These are phyloP conservation scores for Epizoanthus ramosus DNA, from an alignment of 92 coral and sea anemone species.

Conservation along the genomic window DNA sequence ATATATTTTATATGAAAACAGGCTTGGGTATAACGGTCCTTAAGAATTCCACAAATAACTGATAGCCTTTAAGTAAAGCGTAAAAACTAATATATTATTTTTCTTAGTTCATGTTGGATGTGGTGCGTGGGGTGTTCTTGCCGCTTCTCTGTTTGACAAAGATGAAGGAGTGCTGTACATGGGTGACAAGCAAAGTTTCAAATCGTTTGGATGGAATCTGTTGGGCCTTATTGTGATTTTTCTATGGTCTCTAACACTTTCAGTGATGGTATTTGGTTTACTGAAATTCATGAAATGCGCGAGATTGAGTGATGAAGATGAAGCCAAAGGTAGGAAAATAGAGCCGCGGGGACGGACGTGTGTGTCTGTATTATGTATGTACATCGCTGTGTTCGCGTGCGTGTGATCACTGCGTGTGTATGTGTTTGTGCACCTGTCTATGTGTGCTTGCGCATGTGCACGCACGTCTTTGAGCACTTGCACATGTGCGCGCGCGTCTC, in stretches of 20 bases:
- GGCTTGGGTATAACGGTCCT: no score
- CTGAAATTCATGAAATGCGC: constrained; percentile 35
- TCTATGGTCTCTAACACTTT: constrained; percentile 50
- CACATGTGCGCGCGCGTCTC: no score
- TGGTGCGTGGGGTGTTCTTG: constrained; percentile 57
- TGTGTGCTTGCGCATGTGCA: no score
- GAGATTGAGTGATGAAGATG: constrained; percentile 42
- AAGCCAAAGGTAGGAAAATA: constrained; percentile 37
- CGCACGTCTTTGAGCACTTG: no score
- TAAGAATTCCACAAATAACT: no score
- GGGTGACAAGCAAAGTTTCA: constrained; percentile 58
- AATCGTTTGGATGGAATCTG: constrained; percentile 54
- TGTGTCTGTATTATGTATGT: no score
- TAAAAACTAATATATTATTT: background rate
- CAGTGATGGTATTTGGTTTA: constrained; percentile 35
- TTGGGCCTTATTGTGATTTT: constrained; percentile 47
- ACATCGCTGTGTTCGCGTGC: no score
- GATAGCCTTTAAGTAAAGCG: background rate
- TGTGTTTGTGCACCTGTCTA: no score
- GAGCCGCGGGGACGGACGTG: no score
- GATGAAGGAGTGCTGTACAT: constrained; percentile 51
- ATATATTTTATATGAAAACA: no score
- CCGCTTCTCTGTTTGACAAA: constrained; percentile 52
- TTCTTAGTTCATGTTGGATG: constrained; percentile 51
- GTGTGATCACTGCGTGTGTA: no score